Evolutionary conservation across 2,113 vertebrate genomes (phyloP).

Genomic region (Nesogale talazaci): DNA sequence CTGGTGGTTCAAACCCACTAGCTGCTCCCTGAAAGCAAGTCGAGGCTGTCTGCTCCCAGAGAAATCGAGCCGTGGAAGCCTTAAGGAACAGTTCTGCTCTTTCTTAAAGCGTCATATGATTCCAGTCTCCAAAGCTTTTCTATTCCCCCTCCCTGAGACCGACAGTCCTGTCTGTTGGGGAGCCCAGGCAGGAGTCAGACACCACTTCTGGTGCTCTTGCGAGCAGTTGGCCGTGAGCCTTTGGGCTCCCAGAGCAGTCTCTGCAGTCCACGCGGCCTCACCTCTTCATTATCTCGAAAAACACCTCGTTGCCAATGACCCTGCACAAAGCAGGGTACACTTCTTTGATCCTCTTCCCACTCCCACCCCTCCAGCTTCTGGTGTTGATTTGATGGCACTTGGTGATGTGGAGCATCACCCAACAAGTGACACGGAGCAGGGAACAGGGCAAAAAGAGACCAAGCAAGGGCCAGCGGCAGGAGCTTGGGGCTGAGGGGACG

Average conservation of each 20-base stretch:
- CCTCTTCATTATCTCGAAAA: constrained; percentile 28
- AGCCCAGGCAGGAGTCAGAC: not conserved
- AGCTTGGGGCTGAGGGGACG: not conserved
- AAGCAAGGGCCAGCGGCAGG: constrained; percentile 48
- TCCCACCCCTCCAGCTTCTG: constrained; percentile 40
- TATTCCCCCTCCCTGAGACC: not conserved
- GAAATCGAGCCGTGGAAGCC: too few species aligned
- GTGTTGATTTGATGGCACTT: constrained; percentile 67
- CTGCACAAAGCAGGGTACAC: not conserved
- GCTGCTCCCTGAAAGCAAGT: too few species aligned
- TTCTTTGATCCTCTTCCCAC: not conserved
- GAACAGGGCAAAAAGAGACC: constrained; percentile 81
- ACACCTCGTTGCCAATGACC: not conserved
- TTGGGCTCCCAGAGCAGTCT: not conserved
- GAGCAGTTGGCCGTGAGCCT: not conserved
- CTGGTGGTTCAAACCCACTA: too few species aligned
- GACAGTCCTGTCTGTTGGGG: not conserved
- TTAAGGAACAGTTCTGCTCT: too few species aligned
- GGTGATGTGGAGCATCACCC: constrained; percentile 58
- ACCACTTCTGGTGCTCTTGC: not conserved
- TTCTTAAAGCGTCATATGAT: not conserved
- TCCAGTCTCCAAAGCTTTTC: not conserved
- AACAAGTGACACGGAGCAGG: constrained; percentile 54
- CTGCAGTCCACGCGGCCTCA: not conserved
- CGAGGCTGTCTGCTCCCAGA: too few species aligned